A percentile compares a stretch with the other conserved stretches of the same genome.
Evolutionary conservation across 2,113 vertebrate genomes (phyloP).

Genomic region (Burhinus oedicnemus): DNA sequence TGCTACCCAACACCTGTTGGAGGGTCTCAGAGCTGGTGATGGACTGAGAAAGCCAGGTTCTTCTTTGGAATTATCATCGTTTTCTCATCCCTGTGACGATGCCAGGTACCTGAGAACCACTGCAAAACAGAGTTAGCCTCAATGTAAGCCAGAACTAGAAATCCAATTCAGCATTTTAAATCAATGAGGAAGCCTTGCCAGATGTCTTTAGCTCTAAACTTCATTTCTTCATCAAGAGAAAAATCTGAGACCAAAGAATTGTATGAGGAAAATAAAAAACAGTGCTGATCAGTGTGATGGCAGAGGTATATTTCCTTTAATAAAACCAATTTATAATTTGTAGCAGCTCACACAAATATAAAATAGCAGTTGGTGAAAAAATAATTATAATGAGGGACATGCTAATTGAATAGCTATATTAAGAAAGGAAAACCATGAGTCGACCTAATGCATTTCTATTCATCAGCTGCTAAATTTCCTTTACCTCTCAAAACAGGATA

Average conservation of each 20-base stretch:
- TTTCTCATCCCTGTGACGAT: neutral
- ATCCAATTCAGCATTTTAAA: neutral
- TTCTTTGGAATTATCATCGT: neutral
- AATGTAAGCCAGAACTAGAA: neutral
- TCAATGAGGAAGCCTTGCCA: neutral
- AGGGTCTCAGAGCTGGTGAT: neutral
- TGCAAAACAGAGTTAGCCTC: neutral
- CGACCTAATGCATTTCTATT: neutral
- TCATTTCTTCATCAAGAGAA: neutral
- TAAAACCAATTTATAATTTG: neutral
- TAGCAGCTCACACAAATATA: neutral
- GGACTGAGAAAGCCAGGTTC: neutral
- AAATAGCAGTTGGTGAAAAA: neutral
- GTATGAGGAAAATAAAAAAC: neutral
- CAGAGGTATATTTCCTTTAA: neutral
- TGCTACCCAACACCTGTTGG: neutral
- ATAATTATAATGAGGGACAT: neutral
- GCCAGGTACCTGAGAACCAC: neutral
- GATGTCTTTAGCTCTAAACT: neutral
- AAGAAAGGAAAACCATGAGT: neutral
- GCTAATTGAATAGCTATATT: neutral
- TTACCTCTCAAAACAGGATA: slow-evolving; percentile 17
- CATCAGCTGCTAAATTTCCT: slow-evolving; percentile 21
- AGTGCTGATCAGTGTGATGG: neutral
- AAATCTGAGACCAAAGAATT: neutral